phyloP scores from a whole-genome alignment of 2,888 invertebrate genomes.

The Epicampocera succincta region DNA sequence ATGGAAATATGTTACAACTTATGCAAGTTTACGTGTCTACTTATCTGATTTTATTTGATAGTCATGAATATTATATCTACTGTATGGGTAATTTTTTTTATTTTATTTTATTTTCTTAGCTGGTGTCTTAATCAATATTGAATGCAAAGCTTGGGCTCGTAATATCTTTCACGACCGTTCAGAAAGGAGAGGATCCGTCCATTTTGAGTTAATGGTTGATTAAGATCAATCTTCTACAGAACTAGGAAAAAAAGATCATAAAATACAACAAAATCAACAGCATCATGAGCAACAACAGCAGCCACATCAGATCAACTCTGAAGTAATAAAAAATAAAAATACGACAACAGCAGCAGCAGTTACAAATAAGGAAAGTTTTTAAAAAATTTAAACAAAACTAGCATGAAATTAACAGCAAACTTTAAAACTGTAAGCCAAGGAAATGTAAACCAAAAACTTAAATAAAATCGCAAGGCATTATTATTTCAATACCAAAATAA shows the following conservation, averaged over 20 bases:
- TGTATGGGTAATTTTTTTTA: slow-evolving; percentile 14
- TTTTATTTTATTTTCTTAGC: slow-evolving; percentile 82
- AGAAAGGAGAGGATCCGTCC: slow-evolving; percentile 95
- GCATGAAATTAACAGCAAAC: slow-evolving; percentile 74
- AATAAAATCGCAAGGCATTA: slow-evolving; percentile 65
- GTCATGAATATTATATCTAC: not conserved
- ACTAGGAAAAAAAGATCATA: slow-evolving; percentile 62
- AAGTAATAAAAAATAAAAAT: slow-evolving; percentile 67
- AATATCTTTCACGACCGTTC: slow-evolving; percentile 93
- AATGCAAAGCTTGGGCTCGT: slow-evolving; percentile 96
- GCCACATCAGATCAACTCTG: slow-evolving; percentile 67
- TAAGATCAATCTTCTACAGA: slow-evolving; percentile 81
- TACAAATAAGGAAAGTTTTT: slow-evolving; percentile 62
- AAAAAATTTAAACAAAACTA: slow-evolving; percentile 53
- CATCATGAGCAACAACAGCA: slow-evolving; percentile 66
- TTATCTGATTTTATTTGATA: not conserved
- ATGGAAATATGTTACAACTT: too few species aligned
- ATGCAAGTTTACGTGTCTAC: too few species aligned
- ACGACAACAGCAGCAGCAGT: slow-evolving; percentile 55
- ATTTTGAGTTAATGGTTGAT: slow-evolving; percentile 97
- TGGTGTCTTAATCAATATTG: slow-evolving; percentile 94
- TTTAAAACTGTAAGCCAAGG: slow-evolving; percentile 57
- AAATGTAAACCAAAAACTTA: slow-evolving; percentile 52
- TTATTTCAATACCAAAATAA: slow-evolving; percentile 72
- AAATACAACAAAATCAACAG: slow-evolving; percentile 58